Percentiles rank a stretch among this genome's conserved stretches.
These are phyloP conservation scores for Lepilemur septentrionalis DNA, from an alignment of 2,797 vertebrate species.

Conservation along the genomic window DNA sequence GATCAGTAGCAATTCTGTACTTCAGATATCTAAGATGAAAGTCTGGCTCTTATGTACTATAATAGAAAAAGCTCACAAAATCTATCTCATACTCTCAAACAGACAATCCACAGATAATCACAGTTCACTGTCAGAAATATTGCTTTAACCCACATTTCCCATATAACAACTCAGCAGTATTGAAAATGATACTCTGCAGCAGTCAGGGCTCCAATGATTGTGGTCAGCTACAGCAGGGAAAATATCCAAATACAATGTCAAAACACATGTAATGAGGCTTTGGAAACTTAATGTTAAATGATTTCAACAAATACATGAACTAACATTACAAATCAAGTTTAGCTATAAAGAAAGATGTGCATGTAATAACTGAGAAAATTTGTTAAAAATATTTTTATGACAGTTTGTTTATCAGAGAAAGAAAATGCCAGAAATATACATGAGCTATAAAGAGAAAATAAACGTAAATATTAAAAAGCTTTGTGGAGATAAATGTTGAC, in stretches of 20 bases:
- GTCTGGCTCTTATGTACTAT: slow-evolving; percentile 6
- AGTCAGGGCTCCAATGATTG: not conserved
- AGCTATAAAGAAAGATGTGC: not conserved
- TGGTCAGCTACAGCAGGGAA: not conserved
- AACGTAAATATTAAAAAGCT: not conserved
- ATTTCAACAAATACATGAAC: not conserved
- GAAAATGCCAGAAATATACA: not conserved
- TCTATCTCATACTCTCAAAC: slow-evolving; percentile 63
- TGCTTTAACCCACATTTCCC: slow-evolving; percentile 63
- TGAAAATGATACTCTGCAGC: slow-evolving; percentile 23
- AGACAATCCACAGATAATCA: slow-evolving; percentile 68
- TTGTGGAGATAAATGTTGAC: not conserved
- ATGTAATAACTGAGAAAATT: not conserved
- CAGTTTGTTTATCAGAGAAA: not conserved
- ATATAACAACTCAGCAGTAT: not conserved
- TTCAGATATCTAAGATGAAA: slow-evolving; percentile 64
- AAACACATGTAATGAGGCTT: not conserved
- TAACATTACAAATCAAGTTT: not conserved
- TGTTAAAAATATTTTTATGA: not conserved
- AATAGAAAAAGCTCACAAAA: slow-evolving; percentile 69
- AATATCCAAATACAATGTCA: not conserved
- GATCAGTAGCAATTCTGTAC: slow-evolving; percentile 61
- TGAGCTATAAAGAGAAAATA: not conserved
- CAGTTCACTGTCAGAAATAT: slow-evolving; percentile 63
- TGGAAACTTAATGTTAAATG: not conserved